phyloP scores from a whole-genome alignment of 2,113 vertebrate genomes.

The Nesogale talazaci region DNA sequence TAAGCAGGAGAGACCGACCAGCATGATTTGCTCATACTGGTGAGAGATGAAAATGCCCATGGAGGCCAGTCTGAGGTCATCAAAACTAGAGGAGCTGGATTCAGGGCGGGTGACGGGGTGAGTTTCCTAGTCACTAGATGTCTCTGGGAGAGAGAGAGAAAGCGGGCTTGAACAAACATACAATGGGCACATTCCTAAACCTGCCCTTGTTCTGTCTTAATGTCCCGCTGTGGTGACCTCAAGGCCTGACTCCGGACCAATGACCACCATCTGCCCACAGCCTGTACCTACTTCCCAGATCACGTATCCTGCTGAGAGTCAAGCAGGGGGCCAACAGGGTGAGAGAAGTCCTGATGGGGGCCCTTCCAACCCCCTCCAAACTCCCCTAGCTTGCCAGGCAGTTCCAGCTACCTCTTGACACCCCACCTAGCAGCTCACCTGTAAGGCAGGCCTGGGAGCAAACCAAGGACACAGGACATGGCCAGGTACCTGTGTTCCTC shows the following conservation, averaged over 20 bases:
- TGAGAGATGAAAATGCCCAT: too few relatives aligned
- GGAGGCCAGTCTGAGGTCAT: neutral
- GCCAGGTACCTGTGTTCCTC: too few relatives aligned
- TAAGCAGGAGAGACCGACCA: neutral
- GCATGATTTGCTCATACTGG: neutral
- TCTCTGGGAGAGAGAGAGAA: neutral
- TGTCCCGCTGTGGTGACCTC: too few relatives aligned
- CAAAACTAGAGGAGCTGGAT: neutral
- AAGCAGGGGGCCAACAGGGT: too few relatives aligned
- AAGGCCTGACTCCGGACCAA: too few relatives aligned
- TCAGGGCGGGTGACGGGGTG: neutral
- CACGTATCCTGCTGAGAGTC: constrained; percentile 84
- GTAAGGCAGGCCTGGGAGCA: too few relatives aligned
- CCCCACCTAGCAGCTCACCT: too few relatives aligned
- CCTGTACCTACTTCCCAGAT: constrained; percentile 78
- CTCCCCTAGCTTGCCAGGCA: too few relatives aligned
- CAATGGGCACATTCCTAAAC: neutral
- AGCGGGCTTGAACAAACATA: neutral
- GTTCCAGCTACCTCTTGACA: too few relatives aligned
- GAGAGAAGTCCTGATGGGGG: too few relatives aligned
- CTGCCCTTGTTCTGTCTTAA: neutral
- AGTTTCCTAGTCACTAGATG: neutral
- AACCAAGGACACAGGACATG: too few relatives aligned
- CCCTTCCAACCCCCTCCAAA: too few relatives aligned
- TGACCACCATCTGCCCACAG: constrained; percentile 73